Evolutionary conservation across 2,113 vertebrate species (phyloP).

Genomic region (Dermatemys mawii): DNA sequence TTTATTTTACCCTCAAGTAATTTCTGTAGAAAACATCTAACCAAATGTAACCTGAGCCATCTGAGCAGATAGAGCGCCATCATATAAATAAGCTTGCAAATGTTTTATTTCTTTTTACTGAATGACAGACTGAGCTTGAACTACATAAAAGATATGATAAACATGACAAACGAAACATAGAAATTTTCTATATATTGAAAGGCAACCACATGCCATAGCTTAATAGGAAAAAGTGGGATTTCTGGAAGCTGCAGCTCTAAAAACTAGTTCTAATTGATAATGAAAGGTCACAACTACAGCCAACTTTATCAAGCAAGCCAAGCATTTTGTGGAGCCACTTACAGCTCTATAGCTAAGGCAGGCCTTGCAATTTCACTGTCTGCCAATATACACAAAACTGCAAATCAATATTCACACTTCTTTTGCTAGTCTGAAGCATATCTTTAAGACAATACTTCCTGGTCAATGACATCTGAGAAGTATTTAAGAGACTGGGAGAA

Average conservation of each 20-base stretch:
- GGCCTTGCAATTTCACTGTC: neutral
- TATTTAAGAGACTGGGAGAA: neutral
- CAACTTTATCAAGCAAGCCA: neutral
- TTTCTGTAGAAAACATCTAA: neutral
- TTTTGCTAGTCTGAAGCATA: neutral
- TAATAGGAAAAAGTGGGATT: neutral
- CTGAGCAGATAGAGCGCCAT: neutral
- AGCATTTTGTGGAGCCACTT: neutral
- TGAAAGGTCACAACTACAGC: constrained; percentile 17
- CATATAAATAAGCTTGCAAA: neutral
- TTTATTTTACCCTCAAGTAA: neutral
- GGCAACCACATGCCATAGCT: neutral
- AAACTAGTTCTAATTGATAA: neutral
- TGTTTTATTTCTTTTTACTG: neutral
- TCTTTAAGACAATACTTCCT: neutral
- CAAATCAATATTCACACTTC: neutral
- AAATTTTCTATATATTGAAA: neutral
- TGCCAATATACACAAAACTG: neutral
- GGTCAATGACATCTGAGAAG: neutral
- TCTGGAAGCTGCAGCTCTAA: neutral
- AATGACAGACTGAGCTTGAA: neutral
- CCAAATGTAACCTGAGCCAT: neutral
- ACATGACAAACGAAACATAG: neutral
- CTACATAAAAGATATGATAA: neutral
- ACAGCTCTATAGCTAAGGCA: neutral